phyloP scores from a whole-genome alignment of 53 echinoderm and acorn worm species.

The Paracentrotus lividus region DNA sequence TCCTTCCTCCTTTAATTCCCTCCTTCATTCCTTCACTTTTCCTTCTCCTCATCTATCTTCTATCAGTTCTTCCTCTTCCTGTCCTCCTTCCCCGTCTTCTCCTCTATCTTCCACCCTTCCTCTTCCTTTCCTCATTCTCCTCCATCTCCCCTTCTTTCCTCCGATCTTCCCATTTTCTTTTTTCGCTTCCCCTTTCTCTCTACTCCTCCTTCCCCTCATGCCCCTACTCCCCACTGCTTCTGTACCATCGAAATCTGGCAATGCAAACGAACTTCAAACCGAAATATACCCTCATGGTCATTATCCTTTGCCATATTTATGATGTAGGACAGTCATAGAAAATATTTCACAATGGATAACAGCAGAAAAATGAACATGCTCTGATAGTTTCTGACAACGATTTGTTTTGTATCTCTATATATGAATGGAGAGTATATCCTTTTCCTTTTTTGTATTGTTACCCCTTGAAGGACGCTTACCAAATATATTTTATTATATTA shows the following conservation, averaged over 20 bases:
- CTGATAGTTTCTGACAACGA: conserved; percentile 1
- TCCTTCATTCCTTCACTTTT: no score
- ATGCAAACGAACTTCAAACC: background rate
- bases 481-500: background rate
- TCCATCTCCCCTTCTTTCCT: background rate
- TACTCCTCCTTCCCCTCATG: background rate
- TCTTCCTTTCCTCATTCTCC: no score
- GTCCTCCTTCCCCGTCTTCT: background rate
- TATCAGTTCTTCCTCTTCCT: background rate
- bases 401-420: background rate
- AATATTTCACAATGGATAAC: background rate
- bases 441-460: background rate
- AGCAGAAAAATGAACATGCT: background rate
- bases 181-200: background rate
- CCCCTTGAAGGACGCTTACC: background rate
- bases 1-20: no score
- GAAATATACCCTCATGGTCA: background rate
- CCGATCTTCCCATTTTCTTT: no score
- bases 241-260: no score
- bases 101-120: no score
- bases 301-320: conserved; percentile 15
- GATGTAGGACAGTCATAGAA: background rate
- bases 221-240: no score
- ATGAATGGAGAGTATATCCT: background rate
- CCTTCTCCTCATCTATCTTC: background rate